Evolutionary conservation across 2,113 vertebrate species (phyloP).

Genomic region (Tetrax tetrax): DNA sequence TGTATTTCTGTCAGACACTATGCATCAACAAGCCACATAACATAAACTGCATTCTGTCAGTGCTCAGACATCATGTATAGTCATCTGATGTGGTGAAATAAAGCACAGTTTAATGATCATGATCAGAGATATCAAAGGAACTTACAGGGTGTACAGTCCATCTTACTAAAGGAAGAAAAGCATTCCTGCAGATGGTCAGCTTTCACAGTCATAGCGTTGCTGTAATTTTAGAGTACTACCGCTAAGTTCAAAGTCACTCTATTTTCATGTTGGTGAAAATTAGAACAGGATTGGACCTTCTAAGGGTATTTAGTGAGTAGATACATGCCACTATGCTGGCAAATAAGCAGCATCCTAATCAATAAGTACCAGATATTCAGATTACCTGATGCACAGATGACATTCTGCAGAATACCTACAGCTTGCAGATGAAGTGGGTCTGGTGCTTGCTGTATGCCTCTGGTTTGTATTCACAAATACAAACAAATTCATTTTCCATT

Average conservation of each 20-base stretch:
- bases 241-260: neutral
- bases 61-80: neutral
- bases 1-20: neutral
- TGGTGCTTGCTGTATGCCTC: neutral
- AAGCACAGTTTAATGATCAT: neutral
- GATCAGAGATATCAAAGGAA: neutral
- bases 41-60: neutral
- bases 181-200: neutral
- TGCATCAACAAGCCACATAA: neutral
- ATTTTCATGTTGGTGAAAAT: neutral
- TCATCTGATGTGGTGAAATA: neutral
- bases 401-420: neutral
- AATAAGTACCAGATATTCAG: neutral
- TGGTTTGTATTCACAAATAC: neutral
- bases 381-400: neutral
- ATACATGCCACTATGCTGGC: neutral
- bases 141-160: neutral
- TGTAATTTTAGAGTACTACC: neutral
- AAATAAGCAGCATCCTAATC: neutral
- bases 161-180: neutral
- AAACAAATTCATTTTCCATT: neutral
- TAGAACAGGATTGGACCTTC: neutral
- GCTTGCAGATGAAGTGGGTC: neutral
- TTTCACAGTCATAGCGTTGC: neutral
- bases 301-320: neutral